Evolutionary conservation across 1,140 invertebrate species (phyloP).

Genomic region (Drosophila guanche): DNA sequence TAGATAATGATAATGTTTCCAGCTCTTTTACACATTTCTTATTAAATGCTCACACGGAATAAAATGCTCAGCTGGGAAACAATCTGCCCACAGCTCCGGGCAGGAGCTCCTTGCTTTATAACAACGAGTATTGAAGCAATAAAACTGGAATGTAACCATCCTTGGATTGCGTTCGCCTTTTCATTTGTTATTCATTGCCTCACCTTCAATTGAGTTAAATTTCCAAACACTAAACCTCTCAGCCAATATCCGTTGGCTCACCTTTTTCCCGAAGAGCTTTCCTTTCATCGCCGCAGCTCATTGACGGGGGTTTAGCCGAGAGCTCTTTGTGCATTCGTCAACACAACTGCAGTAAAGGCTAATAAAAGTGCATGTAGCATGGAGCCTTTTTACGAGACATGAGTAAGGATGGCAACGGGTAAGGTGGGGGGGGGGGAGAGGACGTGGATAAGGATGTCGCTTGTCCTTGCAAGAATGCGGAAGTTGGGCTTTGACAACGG

Average conservation of each 20-base stretch:
- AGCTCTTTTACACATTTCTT: too few species aligned
- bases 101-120: constrained; percentile 20
- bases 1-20: too few species aligned
- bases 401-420: not conserved
- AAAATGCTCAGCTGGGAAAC: constrained; percentile 4
- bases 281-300: constrained; percentile 23
- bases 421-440: not conserved
- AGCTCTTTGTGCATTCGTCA: constrained; percentile 67
- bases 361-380: constrained; percentile 80
- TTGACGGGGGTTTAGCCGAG: constrained; percentile 36
- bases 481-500: constrained; percentile 45
- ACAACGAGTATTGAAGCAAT: constrained; percentile 15
- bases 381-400: constrained; percentile 57
- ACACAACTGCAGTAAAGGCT: constrained; percentile 73
- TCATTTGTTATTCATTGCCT: constrained; percentile 68
- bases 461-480: constrained; percentile 55
- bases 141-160: constrained; percentile 37
- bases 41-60: constrained; percentile 11
- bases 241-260: constrained; percentile 53
- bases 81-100: not conserved
- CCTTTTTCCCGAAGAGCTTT: constrained; percentile 14
- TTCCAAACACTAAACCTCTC: constrained; percentile 57
- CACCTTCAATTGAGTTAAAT: constrained; percentile 63
- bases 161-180: constrained; percentile 43
- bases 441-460: constrained; percentile 13